Conservation (phyloP, 2,888 invertebrate species). For the Tricholauxania praeusta region DNA sequence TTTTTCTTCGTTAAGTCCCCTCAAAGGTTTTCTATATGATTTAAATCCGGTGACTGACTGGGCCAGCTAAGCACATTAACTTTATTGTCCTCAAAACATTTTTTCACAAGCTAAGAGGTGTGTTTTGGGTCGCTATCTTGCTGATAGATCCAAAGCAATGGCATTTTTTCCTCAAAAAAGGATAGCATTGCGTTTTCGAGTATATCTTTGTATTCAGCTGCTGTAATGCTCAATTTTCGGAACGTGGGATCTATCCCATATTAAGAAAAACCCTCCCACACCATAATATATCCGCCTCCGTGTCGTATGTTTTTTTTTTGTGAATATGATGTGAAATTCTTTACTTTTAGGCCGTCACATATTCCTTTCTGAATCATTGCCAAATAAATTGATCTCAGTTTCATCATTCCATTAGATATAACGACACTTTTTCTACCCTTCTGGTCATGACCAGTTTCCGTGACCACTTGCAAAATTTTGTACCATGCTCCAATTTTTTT, state of each 20-base stretch:
- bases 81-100: background rate
- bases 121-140: background rate
- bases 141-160: background rate
- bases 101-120: background rate
- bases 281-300: background rate
- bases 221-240: background rate
- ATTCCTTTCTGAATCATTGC: too few species aligned
- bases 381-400: too few species aligned
- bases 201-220: background rate
- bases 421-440: too few species aligned
- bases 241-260: background rate
- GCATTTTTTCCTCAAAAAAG: too few species aligned
- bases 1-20: background rate
- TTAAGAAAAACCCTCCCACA: too few species aligned
- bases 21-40: background rate
- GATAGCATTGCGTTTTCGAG: background rate
- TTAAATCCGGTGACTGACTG: constrained; percentile 16
- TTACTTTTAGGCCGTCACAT: too few species aligned
- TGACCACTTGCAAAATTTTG: too few species aligned
- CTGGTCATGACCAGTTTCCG: too few species aligned
- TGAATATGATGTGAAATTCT: too few species aligned
- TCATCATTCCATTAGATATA: too few species aligned
- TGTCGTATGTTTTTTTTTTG: background rate
- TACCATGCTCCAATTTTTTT: too few species aligned
- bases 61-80: background rate